These are phyloP conservation scores for Leucophenga montana DNA, from an alignment of 2,888 invertebrate species.

Conservation along the genomic window DNA sequence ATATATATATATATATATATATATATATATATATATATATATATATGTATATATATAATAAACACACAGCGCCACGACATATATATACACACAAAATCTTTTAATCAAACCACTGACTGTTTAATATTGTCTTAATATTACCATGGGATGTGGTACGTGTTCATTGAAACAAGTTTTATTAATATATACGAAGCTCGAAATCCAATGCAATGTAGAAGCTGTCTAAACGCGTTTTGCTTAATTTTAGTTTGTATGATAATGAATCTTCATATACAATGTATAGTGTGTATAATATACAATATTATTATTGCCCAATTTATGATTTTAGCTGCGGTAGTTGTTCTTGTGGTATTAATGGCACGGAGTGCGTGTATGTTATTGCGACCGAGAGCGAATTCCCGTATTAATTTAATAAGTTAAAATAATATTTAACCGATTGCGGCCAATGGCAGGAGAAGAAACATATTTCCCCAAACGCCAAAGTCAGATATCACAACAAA, in stretches of 20 bases:
- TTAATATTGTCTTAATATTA: no score
- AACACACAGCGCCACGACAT: no score
- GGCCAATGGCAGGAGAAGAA: not conserved
- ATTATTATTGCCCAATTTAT: not conserved
- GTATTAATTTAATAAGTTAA: slow-evolving; percentile 36
- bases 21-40: no score
- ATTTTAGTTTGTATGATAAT: not conserved
- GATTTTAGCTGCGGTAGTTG: no score
- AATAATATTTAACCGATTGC: slow-evolving; percentile 32
- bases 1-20: no score
- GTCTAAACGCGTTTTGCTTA: no score
- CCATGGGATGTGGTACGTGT: no score
- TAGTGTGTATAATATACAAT: no score
- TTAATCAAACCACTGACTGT: no score
- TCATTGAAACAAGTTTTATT: slow-evolving; percentile 33
- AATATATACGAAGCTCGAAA: slow-evolving; percentile 38
- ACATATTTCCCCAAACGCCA: slow-evolving; percentile 14
- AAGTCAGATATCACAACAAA: not conserved
- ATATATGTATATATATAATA: no score
- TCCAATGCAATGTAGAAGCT: not conserved
- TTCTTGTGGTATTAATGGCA: slow-evolving; percentile 21
- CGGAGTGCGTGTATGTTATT: slow-evolving; percentile 9
- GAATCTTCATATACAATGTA: slow-evolving; percentile 7
- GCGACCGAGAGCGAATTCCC: not conserved
- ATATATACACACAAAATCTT: no score